Evolutionary conservation across 2,888 invertebrate genomes (phyloP).

Genomic region (Minunthozetes semirufus): DNA sequence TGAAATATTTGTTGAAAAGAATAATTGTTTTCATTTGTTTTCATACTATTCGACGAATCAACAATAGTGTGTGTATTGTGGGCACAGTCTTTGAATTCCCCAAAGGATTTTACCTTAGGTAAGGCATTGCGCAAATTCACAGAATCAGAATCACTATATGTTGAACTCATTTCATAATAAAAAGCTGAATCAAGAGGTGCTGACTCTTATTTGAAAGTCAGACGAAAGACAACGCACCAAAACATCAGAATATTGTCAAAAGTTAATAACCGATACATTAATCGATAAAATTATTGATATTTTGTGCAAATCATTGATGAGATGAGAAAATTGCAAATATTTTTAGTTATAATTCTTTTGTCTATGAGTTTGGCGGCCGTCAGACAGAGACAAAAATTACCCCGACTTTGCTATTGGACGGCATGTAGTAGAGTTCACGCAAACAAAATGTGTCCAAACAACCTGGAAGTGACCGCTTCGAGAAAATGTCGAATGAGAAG

Average conservation of each 20-base stretch:
- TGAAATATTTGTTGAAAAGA: no score
- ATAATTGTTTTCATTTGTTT: background rate
- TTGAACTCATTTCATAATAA: background rate
- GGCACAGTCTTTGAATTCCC: background rate
- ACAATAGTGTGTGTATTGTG: background rate
- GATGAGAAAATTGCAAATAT: background rate
- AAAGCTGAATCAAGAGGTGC: no score
- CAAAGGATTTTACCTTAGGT: background rate
- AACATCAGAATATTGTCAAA: background rate
- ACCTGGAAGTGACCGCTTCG: constrained; percentile 5
- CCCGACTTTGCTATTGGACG: constrained; percentile 34
- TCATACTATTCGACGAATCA: background rate
- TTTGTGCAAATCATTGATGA: background rate
- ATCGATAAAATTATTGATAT: background rate
- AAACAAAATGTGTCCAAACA: constrained; percentile 15
- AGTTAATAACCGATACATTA: background rate
- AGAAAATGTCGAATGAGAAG: constrained; percentile 23
- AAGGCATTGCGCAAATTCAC: background rate
- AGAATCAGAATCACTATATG: background rate
- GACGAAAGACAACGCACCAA: background rate
- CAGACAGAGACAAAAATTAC: constrained; percentile 11
- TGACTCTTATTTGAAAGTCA: background rate
- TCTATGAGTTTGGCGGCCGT: background rate
- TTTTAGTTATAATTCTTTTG: background rate
- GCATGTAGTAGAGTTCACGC: background rate